Base-by-base conservation (phyloP, 2,113 vertebrate species). In the Rhombomys opimus region DNA sequence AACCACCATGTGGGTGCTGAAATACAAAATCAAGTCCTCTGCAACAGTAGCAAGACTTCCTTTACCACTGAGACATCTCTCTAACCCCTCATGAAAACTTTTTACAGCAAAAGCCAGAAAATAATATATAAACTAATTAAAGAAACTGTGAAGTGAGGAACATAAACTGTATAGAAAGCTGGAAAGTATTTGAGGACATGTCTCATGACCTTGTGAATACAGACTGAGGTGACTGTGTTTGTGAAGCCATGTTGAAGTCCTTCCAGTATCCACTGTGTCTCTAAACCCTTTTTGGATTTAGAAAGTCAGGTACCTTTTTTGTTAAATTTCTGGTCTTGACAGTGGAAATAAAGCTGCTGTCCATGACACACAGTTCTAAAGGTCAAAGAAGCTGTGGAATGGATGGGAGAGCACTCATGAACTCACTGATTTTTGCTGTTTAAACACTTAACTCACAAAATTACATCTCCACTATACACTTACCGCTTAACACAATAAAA, bases 311-410 rank as follows among this genome's bases (percentile, higher is more conserved):
- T 41, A 12, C 1, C 10, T 20, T 11, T 14, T 23, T n/a, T 41
- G 1, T 75, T 75, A 9, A 23, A 12, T 9, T 7, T 25, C 10
- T 5, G 0, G 8, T 5, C 20, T 11, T 41, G 18, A 22, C 10
- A 41, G 38, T 12, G 72, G 10, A 41, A 25, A 13, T 25, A 41
- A 75, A 23, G 9, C 20, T 5, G 23, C 12, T 75, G 20, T 41
- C 61, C 61, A 63, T 46, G 22, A 8, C 25, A 20, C 22, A 25
- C 61, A 23, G 61, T 20, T 63, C 22, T 18, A 20, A 63, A 18
- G 18, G 5, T 63, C 22, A 23, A 23, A 63, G 22, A 25, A 63
- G 23, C 8, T 63, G 61, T 63, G 20, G 23, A 63, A 4, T 23
- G 7, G 61, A 23, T 8, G 25, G 61, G 61, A 63, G 46, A 46